These are phyloP conservation scores for Eubucco bourcierii DNA, from an alignment of 2,113 vertebrate species.

Conservation along the genomic window DNA sequence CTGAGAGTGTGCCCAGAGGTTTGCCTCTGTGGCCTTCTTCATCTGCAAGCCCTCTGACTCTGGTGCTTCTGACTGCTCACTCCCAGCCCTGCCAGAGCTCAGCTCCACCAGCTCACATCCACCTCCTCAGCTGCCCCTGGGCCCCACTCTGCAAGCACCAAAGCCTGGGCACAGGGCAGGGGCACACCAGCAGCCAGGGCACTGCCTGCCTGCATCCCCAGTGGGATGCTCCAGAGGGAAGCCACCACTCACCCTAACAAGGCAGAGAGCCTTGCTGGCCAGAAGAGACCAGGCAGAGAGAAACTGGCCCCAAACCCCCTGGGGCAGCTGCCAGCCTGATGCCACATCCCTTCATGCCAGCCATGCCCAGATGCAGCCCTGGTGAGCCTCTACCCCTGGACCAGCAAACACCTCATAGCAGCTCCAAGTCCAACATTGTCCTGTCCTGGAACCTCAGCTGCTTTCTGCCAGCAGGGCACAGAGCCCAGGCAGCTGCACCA, in stretches of 20 bases:
- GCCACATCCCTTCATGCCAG: rapidly evolving
- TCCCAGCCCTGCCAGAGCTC: neutral
- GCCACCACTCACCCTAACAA: neutral
- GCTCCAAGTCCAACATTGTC: rapidly evolving
- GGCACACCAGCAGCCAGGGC: rapidly evolving
- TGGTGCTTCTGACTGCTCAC: neutral
- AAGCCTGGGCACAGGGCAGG: neutral
- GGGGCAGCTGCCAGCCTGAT: neutral
- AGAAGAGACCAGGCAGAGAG: neutral
- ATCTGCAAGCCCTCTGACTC: neutral
- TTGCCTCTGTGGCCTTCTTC: neutral
- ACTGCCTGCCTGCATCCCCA: neutral
- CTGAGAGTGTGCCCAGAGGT: neutral
- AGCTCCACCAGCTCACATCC: neutral
- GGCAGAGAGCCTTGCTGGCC: rapidly evolving
- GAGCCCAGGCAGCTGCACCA: neutral
- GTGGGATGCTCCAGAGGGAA: neutral
- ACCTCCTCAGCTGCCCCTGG: neutral
- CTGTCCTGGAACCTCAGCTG: neutral
- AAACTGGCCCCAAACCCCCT: neutral
- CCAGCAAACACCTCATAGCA: rapidly evolving
- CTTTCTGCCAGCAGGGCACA: neutral
- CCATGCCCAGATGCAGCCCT: rapidly evolving
- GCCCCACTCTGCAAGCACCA: rapidly evolving
- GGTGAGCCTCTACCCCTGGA: neutral